A percentile compares a stretch with the other conserved stretches of the same genome.
Evolutionary conservation across 2,888 invertebrate species (phyloP).

Genomic region (Phymatocera aterrima): DNA sequence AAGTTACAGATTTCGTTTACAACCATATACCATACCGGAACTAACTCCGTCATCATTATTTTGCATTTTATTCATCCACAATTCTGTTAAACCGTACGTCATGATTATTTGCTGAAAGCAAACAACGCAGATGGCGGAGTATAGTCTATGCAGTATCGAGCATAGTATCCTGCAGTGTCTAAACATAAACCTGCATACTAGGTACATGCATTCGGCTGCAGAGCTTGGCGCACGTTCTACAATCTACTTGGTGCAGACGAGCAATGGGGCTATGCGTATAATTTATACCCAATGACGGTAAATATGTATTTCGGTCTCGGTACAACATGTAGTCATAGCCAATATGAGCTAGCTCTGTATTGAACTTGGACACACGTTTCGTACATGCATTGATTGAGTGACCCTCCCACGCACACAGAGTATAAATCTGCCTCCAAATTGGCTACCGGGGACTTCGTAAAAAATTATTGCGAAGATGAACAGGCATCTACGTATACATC

Average conservation of each 20-base stretch:
- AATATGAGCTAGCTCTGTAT: background rate
- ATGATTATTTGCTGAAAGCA: background rate
- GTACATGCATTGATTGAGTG: constrained; percentile 18
- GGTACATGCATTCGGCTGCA: too few relatives aligned
- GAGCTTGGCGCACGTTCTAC: too few relatives aligned
- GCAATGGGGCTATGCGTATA: background rate
- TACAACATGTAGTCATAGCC: background rate
- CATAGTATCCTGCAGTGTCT: background rate
- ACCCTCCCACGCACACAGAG: background rate
- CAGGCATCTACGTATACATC: too few relatives aligned
- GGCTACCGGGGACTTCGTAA: too few relatives aligned
- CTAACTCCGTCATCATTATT: too few relatives aligned
- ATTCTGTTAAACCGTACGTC: too few relatives aligned
- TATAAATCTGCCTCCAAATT: too few relatives aligned
- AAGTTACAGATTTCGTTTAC: too few relatives aligned
- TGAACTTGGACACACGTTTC: constrained; percentile 14
- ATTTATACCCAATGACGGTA: background rate
- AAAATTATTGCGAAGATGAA: too few relatives aligned
- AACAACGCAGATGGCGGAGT: background rate
- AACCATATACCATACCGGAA: too few relatives aligned
- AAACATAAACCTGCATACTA: background rate
- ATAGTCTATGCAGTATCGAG: background rate
- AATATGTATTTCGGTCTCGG: constrained; percentile 8
- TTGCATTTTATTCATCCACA: too few relatives aligned
- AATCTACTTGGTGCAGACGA: background rate